Evolutionary conservation across 92 coral and sea anemone genomes (phyloP).

Genomic region (Siderastrea radians): DNA sequence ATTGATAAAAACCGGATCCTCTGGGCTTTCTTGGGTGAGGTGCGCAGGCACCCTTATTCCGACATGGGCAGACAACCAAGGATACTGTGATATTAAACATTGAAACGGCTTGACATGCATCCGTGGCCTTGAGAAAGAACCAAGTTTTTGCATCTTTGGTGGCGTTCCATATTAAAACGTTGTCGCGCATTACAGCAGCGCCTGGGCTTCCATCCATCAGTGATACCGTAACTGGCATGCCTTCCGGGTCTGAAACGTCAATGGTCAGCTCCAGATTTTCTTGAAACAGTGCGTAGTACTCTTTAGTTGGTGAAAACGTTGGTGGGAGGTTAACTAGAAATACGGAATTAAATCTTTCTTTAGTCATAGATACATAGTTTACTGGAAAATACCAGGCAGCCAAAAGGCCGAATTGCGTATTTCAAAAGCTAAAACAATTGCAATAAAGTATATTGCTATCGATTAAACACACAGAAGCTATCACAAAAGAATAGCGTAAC

Average conservation of each 20-base stretch:
- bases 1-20: not conserved
- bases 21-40: constrained; percentile 4
- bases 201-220: no score
- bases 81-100: not conserved
- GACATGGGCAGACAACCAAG: not conserved
- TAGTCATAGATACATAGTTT: no score
- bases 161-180: constrained; percentile 23
- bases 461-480: no score
- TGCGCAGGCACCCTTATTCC: not conserved
- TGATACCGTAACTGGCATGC: no score
- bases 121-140: not conserved
- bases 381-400: no score
- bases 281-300: constrained; percentile 30
- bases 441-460: no score
- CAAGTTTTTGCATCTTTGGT: not conserved
- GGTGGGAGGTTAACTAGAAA: constrained; percentile 40
- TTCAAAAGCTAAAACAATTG: no score
- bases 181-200: not conserved
- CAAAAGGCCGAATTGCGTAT: no score
- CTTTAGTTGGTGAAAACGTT: not conserved
- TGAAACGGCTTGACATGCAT: not conserved
- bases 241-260: no score
- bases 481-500: no score
- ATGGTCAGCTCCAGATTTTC: constrained; percentile 22
- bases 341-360: no score